These are phyloP conservation scores for Parelbella ahira DNA, from an alignment of 2,888 invertebrate species.

Conservation along the genomic window DNA sequence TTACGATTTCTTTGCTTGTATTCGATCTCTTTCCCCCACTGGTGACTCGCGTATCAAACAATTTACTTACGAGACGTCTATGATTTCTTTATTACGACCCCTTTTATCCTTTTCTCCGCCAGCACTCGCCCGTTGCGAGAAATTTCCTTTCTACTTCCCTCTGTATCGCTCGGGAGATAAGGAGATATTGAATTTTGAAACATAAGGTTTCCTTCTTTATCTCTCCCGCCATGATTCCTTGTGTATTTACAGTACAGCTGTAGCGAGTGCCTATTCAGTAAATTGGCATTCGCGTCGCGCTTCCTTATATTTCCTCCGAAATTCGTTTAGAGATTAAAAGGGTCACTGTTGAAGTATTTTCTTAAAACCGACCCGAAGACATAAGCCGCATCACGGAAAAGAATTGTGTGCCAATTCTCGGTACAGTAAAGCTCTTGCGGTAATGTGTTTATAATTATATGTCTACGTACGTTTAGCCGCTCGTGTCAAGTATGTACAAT, in stretches of 20 bases:
- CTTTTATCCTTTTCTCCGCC: conserved; percentile 58
- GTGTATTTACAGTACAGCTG: conserved; percentile 48
- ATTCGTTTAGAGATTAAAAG: conserved; percentile 47
- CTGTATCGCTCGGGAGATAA: conserved; percentile 52
- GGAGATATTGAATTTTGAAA: conserved; percentile 70
- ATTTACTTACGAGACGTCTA: conserved; percentile 62
- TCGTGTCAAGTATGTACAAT: conserved; percentile 50
- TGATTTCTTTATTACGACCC: conserved; percentile 66
- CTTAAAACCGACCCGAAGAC: conserved; percentile 37
- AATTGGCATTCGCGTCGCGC: conserved; percentile 50
- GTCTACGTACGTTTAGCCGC: conserved; percentile 51
- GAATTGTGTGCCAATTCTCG: conserved; percentile 27
- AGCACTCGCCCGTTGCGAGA: conserved; percentile 17
- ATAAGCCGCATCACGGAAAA: conserved; percentile 40
- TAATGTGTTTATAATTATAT: conserved; percentile 77
- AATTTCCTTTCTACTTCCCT: conserved; percentile 42
- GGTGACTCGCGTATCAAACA: conserved; percentile 54
- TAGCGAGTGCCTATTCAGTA: conserved; percentile 50
- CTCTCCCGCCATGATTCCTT: conserved; percentile 43
- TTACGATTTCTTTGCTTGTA: conserved; percentile 43
- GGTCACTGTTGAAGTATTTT: conserved; percentile 37
- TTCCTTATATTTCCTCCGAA: conserved; percentile 38
- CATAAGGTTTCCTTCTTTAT: conserved; percentile 62
- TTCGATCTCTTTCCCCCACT: conserved; percentile 40
- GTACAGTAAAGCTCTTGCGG: conserved; percentile 50